Evolutionary conservation across 2,113 vertebrate genomes (phyloP), one percentile per base, ranked within the genome.

Genomic region (Anguilla japonica): DNA sequence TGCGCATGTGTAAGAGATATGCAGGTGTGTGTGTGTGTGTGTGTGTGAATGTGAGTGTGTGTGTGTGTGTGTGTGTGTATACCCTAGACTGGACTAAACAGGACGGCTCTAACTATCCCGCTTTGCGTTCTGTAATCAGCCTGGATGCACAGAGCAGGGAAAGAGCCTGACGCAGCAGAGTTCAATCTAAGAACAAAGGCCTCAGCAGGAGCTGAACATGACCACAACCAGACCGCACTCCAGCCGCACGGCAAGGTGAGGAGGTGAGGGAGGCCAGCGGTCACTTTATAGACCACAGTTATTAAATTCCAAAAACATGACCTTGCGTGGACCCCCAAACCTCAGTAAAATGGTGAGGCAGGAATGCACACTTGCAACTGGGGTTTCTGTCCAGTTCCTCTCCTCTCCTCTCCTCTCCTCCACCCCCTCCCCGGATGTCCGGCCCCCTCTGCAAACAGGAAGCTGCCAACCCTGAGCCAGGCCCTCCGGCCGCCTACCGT

Each of bases 41-140:
- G 60, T 5, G 60, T 14, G 11, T 1, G 50, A 0, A 5, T 53
- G 50, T 53, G 50, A 7, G 50, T 53, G 50, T 53, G 50, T 53
- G 50, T 53, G 50, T 53, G 20, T 6, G 87, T 85, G 63, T 79
- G 86, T 78, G 82, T 41, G 82, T 40, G 82, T 83, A 57, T 85
- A 50, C 60, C 84, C 56, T 81, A 88, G 60, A 86, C 84, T 83
- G 87, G 81, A 86, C 83, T 79, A 85, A 84, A 84, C 83, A 87
- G 83, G 87, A 84, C 87, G 71, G 87, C 79, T 81, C 85, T 79
- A 79, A 79, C 53, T 80, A 85, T 40, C 84, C 85, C 71, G 63
- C 84, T 50, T 78, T 60, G 60, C 80, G 46, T 83, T 83, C 81
- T 67, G 83, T 87, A 87, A 87, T 83, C 83, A 56, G 53, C 82